These are phyloP conservation scores for Aspidiotus destructor DNA, from an alignment of 2,888 invertebrate genomes.

Conservation along the genomic window DNA sequence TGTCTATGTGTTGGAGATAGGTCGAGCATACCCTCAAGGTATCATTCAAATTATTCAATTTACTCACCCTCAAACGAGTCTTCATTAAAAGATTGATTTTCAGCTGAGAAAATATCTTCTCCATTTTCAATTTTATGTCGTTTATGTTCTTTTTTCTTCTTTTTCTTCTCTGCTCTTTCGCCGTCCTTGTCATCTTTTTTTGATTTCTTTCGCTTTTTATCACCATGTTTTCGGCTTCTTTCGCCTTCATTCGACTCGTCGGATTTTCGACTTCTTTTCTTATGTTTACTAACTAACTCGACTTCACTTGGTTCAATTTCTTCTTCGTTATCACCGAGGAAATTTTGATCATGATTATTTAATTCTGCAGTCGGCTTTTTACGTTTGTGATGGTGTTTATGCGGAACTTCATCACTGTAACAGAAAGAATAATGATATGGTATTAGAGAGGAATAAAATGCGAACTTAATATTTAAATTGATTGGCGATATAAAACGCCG, in stretches of 20 bases:
- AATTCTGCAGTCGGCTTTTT: conserved; percentile 4
- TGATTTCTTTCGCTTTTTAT: conserved; percentile 19
- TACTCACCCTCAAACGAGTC: neutral
- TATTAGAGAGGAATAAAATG: too few relatives aligned
- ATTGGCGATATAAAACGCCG: too few relatives aligned
- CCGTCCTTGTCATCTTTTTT: conserved; percentile 16
- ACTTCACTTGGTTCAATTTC: conserved; percentile 12
- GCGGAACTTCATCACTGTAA: neutral
- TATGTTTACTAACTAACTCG: conserved; percentile 7
- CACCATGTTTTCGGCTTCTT: conserved; percentile 16
- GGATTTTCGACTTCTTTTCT: conserved; percentile 18
- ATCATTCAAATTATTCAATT: too few relatives aligned
- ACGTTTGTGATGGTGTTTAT: neutral
- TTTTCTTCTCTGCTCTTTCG: conserved; percentile 13
- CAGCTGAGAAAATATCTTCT: too few relatives aligned
- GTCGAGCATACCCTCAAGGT: too few relatives aligned
- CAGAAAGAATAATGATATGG: too few relatives aligned
- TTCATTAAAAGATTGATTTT: neutral
- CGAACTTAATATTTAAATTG: too few relatives aligned
- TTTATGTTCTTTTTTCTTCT: conserved; percentile 22
- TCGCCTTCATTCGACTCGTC: conserved; percentile 22
- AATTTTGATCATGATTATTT: conserved; percentile 11
- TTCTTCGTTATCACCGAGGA: neutral
- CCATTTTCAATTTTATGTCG: conserved; percentile 3
- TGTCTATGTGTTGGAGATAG: too few relatives aligned